Evolutionary conservation across 2,888 invertebrate genomes (phyloP).

Genomic region (Copidosoma aretas): DNA sequence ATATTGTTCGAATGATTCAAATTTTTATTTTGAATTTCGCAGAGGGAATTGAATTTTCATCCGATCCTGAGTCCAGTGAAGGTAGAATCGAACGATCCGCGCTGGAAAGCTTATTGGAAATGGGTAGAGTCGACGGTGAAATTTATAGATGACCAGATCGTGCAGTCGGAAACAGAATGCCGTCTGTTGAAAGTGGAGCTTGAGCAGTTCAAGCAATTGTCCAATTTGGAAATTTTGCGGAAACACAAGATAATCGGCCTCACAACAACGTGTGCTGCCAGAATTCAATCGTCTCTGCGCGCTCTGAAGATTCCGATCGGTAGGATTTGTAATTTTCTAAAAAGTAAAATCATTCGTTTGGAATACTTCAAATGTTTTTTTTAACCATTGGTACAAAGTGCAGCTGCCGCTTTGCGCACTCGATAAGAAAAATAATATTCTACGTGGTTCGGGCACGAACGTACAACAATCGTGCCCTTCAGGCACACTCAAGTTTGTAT

Average conservation of each 20-base stretch:
- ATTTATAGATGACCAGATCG: neutral
- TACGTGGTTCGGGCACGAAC: no score
- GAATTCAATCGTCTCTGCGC: neutral
- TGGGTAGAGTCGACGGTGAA: constrained; percentile 1
- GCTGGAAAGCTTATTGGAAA: constrained; percentile 13
- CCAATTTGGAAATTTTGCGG: constrained; percentile 1
- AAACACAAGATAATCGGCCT: constrained; percentile 7
- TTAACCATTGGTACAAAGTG: no score
- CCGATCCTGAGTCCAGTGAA: neutral
- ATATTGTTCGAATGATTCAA: no score
- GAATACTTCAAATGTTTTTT: no score
- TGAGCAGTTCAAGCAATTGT: neutral
- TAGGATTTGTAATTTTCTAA: neutral
- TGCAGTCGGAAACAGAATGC: neutral
- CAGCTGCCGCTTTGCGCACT: no score
- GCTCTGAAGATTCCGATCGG: constrained; percentile 10
- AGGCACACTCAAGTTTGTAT: no score
- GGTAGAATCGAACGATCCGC: neutral
- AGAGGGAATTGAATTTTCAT: neutral
- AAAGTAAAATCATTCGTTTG: no score
- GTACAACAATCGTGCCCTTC: no score
- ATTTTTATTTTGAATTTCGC: no score
- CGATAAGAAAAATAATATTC: no score
- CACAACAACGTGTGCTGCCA: constrained; percentile 13
- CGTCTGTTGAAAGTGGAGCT: neutral